Evolutionary conservation across 2,113 vertebrate genomes (phyloP).

Genomic region (Sinocyclocheilus anophthalmus): DNA sequence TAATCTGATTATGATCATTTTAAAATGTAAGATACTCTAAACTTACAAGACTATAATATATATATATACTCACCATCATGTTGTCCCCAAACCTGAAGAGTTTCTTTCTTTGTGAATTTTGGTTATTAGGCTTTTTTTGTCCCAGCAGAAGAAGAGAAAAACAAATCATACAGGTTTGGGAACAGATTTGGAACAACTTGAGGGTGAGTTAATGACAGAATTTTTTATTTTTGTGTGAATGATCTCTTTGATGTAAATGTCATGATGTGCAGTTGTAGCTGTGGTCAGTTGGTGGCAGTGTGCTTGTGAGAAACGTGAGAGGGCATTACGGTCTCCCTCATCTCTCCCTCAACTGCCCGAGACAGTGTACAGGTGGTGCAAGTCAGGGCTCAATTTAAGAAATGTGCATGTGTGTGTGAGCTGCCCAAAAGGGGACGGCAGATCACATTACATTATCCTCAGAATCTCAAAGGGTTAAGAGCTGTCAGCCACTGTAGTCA

Average conservation of each 20-base stretch:
- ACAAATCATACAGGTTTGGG: no score
- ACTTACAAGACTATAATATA: no score
- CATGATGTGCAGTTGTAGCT: not conserved
- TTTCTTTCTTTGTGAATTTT: no score
- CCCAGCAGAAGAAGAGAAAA: no score
- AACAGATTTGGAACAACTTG: no score
- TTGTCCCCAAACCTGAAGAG: no score
- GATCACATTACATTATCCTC: constrained; percentile 72
- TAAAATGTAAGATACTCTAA: no score
- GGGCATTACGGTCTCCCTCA: constrained; percentile 25
- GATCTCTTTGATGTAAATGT: not conserved
- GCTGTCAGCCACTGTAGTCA: constrained; percentile 72
- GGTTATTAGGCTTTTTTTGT: no score
- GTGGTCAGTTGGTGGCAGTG: constrained; percentile 45
- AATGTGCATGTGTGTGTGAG: constrained; percentile 54
- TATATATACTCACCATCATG: no score
- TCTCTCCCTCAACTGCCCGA: constrained; percentile 31
- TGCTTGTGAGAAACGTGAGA: not conserved
- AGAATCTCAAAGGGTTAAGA: constrained; percentile 74
- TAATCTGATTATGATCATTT: no score
- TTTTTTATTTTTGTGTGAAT: not conserved
- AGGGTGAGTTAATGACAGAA: no score
- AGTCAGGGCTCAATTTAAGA: constrained; percentile 42
- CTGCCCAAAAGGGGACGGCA: constrained; percentile 63
- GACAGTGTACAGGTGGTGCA: constrained; percentile 64